Conservation (phyloP, 2,113 vertebrate genomes). For the Pachypanchax playfairii region DNA sequence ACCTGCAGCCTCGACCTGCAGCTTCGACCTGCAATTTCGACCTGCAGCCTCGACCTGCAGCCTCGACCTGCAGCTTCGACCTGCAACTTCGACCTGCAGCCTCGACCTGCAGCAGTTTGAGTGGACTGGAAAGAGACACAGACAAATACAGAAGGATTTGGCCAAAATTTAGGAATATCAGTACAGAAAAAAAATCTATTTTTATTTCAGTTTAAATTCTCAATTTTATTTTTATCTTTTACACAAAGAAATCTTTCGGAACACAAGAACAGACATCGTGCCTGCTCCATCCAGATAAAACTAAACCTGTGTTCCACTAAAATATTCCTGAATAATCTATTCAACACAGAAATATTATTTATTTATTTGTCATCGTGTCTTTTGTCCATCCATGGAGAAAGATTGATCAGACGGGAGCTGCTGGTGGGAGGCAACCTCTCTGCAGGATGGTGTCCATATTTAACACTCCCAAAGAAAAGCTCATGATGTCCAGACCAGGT, state of each 20-base stretch:
- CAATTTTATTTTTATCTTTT: not conserved
- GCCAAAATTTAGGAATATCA: too few species aligned
- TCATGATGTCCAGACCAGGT: conserved; percentile 20
- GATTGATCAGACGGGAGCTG: conserved; percentile 9
- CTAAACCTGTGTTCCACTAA: not conserved
- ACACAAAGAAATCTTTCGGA: not conserved
- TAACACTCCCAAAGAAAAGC: conserved; percentile 13
- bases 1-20: too few species aligned
- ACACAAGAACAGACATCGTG: not conserved
- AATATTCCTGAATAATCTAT: not conserved
- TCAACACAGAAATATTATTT: not conserved
- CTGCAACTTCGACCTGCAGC: too few species aligned
- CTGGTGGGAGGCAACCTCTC: conserved; percentile 18
- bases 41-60: too few species aligned
- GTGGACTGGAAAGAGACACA: too few species aligned
- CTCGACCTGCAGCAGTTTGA: too few species aligned
- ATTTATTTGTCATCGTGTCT: not conserved
- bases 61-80: too few species aligned
- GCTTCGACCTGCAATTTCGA: too few species aligned
- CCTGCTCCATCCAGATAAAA: not conserved
- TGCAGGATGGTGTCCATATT: not conserved
- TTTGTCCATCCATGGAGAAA: not conserved
- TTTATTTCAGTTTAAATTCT: too few species aligned
- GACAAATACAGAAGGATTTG: too few species aligned
- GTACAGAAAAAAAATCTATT: too few species aligned